Evolutionary conservation across 2,797 vertebrate species (phyloP).

Genomic region (Coregonus suidteri): DNA sequence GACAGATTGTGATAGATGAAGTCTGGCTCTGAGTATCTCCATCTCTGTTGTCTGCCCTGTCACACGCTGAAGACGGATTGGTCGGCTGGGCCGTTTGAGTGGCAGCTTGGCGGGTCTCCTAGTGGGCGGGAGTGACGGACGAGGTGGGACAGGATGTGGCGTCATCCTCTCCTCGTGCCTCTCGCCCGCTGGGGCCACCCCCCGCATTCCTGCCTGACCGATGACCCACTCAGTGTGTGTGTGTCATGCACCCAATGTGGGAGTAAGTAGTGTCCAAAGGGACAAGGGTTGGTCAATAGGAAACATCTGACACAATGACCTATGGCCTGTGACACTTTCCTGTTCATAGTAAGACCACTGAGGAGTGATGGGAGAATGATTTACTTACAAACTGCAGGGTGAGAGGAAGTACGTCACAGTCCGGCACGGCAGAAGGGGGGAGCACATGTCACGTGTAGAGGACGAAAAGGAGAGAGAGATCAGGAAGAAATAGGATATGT

Average conservation of each 20-base stretch:
- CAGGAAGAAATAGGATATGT: neutral
- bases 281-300: constrained; percentile 31
- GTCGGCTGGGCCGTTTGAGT: constrained; percentile 53
- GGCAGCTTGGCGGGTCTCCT: constrained; percentile 60
- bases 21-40: constrained; percentile 69
- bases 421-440: constrained; percentile 45
- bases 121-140: constrained; percentile 70
- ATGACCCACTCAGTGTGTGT: constrained; percentile 38
- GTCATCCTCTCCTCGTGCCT: constrained; percentile 61
- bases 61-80: constrained; percentile 69
- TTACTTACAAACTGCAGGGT: constrained; percentile 82
- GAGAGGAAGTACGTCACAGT: constrained; percentile 61
- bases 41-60: constrained; percentile 68
- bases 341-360: constrained; percentile 42
- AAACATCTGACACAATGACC: constrained; percentile 49
- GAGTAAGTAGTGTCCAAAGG: constrained; percentile 43
- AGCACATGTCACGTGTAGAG: constrained; percentile 22
- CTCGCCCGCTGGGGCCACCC: constrained; percentile 47
- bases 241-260: constrained; percentile 47
- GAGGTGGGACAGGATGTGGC: constrained; percentile 77
- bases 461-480: constrained; percentile 14
- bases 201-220: constrained; percentile 33
- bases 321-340: constrained; percentile 38
- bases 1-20: constrained; percentile 72
- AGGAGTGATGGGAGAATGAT: constrained; percentile 68